These are phyloP conservation scores for Spea multiplicata DNA, from an alignment of 2,113 vertebrate species.

Conservation along the genomic window DNA sequence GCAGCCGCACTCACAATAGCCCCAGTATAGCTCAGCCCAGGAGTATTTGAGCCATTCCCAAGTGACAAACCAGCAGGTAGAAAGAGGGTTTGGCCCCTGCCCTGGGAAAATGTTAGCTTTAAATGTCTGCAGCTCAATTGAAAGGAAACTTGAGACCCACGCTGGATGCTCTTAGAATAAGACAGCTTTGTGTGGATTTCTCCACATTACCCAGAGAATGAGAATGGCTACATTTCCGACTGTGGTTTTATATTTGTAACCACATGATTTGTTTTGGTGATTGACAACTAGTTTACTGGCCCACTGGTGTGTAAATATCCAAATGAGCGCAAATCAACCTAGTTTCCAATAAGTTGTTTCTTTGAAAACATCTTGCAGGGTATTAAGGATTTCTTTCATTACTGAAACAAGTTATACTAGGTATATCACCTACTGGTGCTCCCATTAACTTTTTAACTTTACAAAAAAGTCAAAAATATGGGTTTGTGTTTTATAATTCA, in stretches of 20 bases:
- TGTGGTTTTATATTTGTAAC: conserved; percentile 29
- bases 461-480: too few relatives aligned
- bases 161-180: conserved; percentile 52
- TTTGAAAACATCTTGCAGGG: too few relatives aligned
- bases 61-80: conserved; percentile 54
- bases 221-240: conserved; percentile 45
- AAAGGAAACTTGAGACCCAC: conserved; percentile 61
- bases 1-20: conserved; percentile 53
- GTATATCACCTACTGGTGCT: too few relatives aligned
- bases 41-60: conserved; percentile 47
- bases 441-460: too few relatives aligned
- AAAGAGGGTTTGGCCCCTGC: conserved; percentile 62
- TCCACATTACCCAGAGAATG: conserved; percentile 51
- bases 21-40: conserved; percentile 53
- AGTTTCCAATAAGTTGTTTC: too few relatives aligned
- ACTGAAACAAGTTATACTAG: too few relatives aligned
- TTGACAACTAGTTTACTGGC: not conserved
- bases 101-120: conserved; percentile 68
- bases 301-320: not conserved
- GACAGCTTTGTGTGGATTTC: conserved; percentile 62
- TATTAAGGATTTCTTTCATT: too few relatives aligned
- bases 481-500: too few relatives aligned
- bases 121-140: conserved; percentile 57
- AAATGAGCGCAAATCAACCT: conserved; percentile 2
- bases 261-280: conserved; percentile 7